Percentiles rank a stretch among this genome's conserved stretches.
These are phyloP conservation scores for Mimas tiliae DNA, from an alignment of 2,888 invertebrate genomes.

Conservation along the genomic window DNA sequence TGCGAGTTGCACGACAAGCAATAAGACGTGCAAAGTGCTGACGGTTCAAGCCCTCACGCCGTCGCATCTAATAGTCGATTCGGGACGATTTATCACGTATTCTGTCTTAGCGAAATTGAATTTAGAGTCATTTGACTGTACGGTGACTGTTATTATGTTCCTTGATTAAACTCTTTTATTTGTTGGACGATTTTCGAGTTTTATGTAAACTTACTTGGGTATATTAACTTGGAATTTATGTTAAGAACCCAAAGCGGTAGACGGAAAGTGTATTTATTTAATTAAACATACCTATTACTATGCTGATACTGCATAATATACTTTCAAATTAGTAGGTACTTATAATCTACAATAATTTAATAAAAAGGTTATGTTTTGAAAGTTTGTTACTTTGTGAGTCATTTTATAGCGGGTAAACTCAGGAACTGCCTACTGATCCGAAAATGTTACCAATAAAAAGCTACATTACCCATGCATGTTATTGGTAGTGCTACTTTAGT, in stretches of 20 bases:
- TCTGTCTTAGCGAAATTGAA: constrained; percentile 75
- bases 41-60: constrained; percentile 71
- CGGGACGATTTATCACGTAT: constrained; percentile 80
- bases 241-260: neutral
- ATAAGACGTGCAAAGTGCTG: constrained; percentile 71
- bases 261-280: neutral
- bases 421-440: too few species aligned
- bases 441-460: too few species aligned
- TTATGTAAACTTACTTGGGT: neutral
- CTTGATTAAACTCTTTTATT: constrained; percentile 69
- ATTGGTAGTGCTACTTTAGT: too few species aligned
- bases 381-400: too few species aligned
- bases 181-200: constrained; percentile 27
- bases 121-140: constrained; percentile 66
- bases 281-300: too few species aligned
- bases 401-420: too few species aligned
- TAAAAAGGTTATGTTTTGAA: too few species aligned
- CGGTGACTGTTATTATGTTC: constrained; percentile 59
- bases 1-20: constrained; percentile 59
- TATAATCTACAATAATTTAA: too few species aligned
- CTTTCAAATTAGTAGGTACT: too few species aligned
- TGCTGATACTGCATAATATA: too few species aligned
- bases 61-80: constrained; percentile 76
- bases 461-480: too few species aligned
- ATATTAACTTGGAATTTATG: neutral